Evolutionary conservation across 2,797 vertebrate species (phyloP).

Genomic region (Tympanoctomys barrerae): DNA sequence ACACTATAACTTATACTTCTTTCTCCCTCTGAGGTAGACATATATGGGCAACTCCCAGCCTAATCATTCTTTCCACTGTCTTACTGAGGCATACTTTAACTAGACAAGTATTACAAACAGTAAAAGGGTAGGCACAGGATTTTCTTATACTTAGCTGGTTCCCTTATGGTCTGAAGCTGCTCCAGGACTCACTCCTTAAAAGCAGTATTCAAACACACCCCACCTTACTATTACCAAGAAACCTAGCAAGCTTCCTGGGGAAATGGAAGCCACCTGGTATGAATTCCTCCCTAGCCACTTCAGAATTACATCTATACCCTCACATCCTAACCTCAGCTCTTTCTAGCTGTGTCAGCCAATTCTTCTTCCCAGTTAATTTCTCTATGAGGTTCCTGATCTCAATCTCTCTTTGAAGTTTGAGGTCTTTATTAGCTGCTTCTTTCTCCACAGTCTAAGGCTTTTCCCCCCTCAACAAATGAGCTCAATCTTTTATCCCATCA

Average conservation of each 20-base stretch:
- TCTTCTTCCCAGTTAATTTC: not conserved
- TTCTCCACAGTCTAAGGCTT: not conserved
- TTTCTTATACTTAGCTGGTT: conserved; percentile 43
- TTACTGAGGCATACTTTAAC: conserved; percentile 37
- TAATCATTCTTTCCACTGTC: conserved; percentile 11
- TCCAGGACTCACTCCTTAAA: not conserved
- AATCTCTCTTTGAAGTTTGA: not conserved
- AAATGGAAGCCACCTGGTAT: not conserved
- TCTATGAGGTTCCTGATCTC: not conserved
- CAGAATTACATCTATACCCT: not conserved
- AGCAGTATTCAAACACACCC: conserved; percentile 15
- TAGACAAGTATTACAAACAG: conserved; percentile 18
- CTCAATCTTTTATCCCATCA: not conserved
- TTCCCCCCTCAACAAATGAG: not conserved
- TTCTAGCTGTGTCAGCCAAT: not conserved
- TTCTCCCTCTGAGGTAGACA: conserved; percentile 7
- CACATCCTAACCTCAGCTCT: not conserved
- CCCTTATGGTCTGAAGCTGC: not conserved
- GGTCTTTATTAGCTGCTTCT: not conserved
- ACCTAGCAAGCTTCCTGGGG: not conserved
- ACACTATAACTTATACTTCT: not conserved
- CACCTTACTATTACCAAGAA: not conserved
- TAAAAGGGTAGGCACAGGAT: not conserved
- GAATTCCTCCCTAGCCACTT: not conserved
- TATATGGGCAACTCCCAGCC: not conserved